Evolutionary conservation across 1,140 invertebrate species (phyloP), one percentile per base, ranked within the genome.

Genomic region (Drosophila simulans): DNA sequence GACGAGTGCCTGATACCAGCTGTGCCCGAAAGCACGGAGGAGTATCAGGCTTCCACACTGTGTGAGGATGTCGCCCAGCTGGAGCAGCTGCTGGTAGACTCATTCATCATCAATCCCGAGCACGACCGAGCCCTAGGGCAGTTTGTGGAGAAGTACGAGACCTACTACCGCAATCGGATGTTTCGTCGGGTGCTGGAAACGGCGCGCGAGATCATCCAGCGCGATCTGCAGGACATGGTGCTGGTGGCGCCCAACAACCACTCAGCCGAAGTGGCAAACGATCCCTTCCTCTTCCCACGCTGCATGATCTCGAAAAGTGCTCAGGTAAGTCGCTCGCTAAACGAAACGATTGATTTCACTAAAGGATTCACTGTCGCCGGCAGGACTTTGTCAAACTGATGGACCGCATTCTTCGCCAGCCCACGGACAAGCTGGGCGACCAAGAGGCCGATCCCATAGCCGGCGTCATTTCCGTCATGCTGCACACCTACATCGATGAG

Each of bases 151-250:
- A 95, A 97, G 92, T 95, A 98, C 40, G 96, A 97, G 84, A 92
- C 94, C 5, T 92, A 97, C 22, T 98, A 97, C 93, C 95, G 96
- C 37, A 94, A 96, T 74, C 96, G 97, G 91, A 95, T 96, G 56
- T 95, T 96, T 78, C 94, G 96, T 78, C 94, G 95, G 58, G 95
- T 97, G 46, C 83, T 97, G 25, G 94, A 94, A 31, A 94, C 93
- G 72, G 96, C 97, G 0, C 93, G 95, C 43, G 93, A 93, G 69
- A 95, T 98, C 22, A 97, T 98, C 94, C 95, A 95, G 58, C 95
- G 96, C 83, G 96, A 98, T 92, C 93, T 98, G 34, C 96, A 97
- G 89, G 94, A 96, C 64, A 96, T 96, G 52, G 94, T 95, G 55
- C 94, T 94, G 70, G 93, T 95, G 76, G 94, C 94, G 3, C 92